Percentiles rank a stretch among this genome's conserved stretches.
Conservation (phyloP, 2,113 vertebrate genomes). For the Lepus americanus region DNA sequence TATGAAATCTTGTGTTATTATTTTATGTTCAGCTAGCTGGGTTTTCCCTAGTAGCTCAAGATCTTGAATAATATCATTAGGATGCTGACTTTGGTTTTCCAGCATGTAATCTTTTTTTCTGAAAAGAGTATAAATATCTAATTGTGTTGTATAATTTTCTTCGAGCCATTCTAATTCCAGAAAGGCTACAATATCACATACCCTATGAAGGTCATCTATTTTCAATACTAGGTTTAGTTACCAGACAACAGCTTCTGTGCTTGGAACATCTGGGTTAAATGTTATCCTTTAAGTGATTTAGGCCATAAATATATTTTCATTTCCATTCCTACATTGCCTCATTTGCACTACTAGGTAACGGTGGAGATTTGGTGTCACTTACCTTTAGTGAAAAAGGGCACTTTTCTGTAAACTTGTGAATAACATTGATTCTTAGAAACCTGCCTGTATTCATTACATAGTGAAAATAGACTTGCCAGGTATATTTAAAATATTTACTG, state of each 20-base stretch:
- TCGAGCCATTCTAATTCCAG: neutral
- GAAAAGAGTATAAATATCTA: slow-evolving; percentile 35
- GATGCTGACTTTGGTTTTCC: neutral
- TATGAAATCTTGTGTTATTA: neutral
- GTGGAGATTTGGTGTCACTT: neutral
- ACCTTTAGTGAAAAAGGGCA: neutral
- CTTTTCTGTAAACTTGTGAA: neutral
- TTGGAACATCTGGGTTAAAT: neutral
- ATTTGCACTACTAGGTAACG: neutral
- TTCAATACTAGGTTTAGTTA: neutral
- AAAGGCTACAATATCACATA: neutral
- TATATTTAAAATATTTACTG: neutral
- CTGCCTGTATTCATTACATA: neutral
- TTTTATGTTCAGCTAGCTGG: neutral
- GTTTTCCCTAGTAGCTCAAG: neutral
- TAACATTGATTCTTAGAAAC: neutral
- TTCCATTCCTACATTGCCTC: neutral
- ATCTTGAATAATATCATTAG: neutral
- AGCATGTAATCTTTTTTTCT: neutral
- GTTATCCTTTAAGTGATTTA: neutral
- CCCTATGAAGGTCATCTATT: neutral
- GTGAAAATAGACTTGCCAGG: neutral
- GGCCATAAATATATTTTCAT: neutral
- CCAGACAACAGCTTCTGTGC: neutral
- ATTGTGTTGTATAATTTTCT: neutral